Conservation (phyloP, 2,113 vertebrate genomes). For the Xyliphius kryptos region DNA sequence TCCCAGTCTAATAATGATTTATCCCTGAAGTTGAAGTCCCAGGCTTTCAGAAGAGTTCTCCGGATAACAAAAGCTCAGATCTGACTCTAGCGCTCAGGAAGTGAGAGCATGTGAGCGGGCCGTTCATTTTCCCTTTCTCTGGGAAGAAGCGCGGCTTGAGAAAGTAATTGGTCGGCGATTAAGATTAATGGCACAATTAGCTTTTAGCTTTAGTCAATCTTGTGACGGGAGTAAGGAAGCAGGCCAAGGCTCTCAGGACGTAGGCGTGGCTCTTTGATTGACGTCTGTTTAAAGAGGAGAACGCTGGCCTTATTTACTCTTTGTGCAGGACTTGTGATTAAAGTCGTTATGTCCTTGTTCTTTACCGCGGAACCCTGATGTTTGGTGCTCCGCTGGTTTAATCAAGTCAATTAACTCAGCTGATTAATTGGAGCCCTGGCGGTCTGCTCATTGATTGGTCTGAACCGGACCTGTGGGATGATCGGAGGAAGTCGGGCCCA, state of each 20-base stretch:
- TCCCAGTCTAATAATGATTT: neutral
- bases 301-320: neutral
- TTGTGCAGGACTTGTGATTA: neutral
- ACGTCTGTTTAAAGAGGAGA: conserved; percentile 10
- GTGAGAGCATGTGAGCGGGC: conserved; percentile 43
- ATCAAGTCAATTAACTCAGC: conserved; percentile 30
- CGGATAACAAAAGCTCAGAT: neutral
- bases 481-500: no score
- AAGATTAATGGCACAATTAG: conserved; percentile 54
- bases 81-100: conserved; percentile 29
- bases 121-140: conserved; percentile 38
- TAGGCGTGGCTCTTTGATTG: conserved; percentile 20
- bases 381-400: conserved; percentile 31
- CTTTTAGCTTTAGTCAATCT: conserved; percentile 44
- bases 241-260: conserved; percentile 31
- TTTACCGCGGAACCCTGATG: conserved; percentile 13
- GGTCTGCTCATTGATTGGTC: conserved; percentile 6
- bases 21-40: neutral
- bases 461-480: neutral
- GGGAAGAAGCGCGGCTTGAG: conserved; percentile 34
- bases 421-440: conserved; percentile 33
- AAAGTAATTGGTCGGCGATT: conserved; percentile 57
- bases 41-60: neutral
- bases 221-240: conserved; percentile 48
- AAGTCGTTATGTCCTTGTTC: conserved; percentile 5